Conservation (phyloP, 2,888 invertebrate genomes). For the Acanthosoma haemorrhoidale region DNA sequence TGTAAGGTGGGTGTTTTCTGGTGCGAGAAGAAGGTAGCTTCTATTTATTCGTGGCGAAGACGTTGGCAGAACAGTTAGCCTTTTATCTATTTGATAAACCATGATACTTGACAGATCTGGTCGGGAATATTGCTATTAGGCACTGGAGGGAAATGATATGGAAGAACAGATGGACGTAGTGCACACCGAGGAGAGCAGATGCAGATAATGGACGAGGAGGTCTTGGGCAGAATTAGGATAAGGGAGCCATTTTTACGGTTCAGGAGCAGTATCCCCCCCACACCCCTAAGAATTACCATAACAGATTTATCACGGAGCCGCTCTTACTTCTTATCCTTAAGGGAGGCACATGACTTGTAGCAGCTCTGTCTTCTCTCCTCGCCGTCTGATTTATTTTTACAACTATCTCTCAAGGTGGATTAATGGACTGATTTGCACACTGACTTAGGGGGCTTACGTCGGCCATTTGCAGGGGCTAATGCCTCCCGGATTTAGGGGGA, state of each 20-base stretch:
- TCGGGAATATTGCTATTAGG: no score
- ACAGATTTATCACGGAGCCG: conserved; percentile 15
- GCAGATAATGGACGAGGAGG: no score
- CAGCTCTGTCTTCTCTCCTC: background rate
- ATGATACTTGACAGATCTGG: no score
- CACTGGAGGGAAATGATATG: no score
- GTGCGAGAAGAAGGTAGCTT: no score
- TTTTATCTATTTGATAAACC: no score
- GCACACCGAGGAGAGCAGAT: no score
- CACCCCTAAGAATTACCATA: conserved; percentile 16
- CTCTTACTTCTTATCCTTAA: background rate
- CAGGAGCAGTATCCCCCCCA: background rate
- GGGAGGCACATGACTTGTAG: background rate
- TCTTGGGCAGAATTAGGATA: background rate
- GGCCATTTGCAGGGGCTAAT: conserved; percentile 18
- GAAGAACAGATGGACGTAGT: no score
- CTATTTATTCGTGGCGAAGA: no score
- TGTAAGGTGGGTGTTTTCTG: no score
- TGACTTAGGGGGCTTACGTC: background rate
- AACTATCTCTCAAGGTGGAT: conserved; percentile 19
- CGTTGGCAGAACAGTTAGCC: no score
- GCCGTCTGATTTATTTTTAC: conserved; percentile 13
- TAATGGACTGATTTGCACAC: conserved; percentile 22
- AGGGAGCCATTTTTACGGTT: conserved; percentile 11
- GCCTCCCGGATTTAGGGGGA: conserved; percentile 18